Base-by-base conservation (phyloP, 1,140 invertebrate species). In the Chelonus insularis region DNA sequence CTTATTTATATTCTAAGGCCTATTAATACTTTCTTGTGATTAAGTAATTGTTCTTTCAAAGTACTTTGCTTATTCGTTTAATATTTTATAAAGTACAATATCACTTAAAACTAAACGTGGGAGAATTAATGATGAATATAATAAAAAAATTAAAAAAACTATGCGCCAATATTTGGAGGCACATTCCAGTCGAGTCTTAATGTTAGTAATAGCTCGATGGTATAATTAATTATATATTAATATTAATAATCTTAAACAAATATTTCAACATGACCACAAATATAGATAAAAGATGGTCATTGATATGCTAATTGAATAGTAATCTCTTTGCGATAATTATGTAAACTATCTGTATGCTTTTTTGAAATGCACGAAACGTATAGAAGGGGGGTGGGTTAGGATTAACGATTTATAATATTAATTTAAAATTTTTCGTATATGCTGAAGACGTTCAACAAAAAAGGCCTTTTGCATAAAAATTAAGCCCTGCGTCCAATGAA, bases 361-460 rank as follows among this genome's bases (percentile, higher is more conserved):
- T 77, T 75, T 84, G 84, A 86, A 86, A 86, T 86, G 84, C 84
- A 86, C 84, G 84, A 85, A 86, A 86, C 84, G 81, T 84, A 85
- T 86, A 85, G 84, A 86, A 86, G 83, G 84, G 83, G 81, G 80
- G 77, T 80, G 77, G 75, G 71, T 75, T 76, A 77, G 76, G 71
- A 70, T 77, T 80, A 79, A 78, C 75, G 75, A 77, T 78, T 75
- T 80, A 77, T 81, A 77, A 77, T 80, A 78, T 79, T 81, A 79
- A 80, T 81, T 61, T 67, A 65, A 57, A 54, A 55, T 45, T 57
- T 63, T 56, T 54, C 55, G 63, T 64, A 52, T 41, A 60, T 57
- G 63, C 63, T 60, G 48, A 43, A 37, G 54, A 64, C 47, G 47
- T 57, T 60, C 57, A 55, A 60, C 1, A 56, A 51, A 43, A 69